phyloP scores from a whole-genome alignment of 2,888 invertebrate species.

The Smittia aterrima region DNA sequence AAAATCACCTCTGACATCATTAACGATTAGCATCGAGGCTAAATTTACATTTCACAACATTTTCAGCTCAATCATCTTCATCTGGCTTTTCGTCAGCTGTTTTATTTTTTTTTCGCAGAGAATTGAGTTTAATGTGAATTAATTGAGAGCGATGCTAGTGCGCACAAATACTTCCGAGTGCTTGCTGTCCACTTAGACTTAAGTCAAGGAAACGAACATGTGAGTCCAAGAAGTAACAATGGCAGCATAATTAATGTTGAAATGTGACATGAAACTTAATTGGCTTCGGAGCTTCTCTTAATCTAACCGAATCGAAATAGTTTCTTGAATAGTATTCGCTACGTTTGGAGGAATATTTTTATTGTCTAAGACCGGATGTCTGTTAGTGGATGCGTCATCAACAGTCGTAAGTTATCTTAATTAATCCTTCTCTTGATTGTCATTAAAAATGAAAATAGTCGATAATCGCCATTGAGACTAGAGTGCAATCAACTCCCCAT shows the following conservation, averaged over 20 bases:
- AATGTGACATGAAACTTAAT: not conserved
- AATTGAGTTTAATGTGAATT: not conserved
- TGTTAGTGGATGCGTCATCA: not conserved
- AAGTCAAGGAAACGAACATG: no score
- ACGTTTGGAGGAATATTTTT: not conserved
- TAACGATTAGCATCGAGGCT: not conserved
- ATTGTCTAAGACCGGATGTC: not conserved
- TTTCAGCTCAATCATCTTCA: not conserved
- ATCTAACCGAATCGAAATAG: not conserved
- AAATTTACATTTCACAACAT: not conserved
- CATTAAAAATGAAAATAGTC: not conserved
- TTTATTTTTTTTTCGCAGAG: not conserved
- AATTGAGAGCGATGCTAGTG: not conserved
- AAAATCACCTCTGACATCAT: no score
- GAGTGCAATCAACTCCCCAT: not conserved
- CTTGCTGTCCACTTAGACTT: no score
- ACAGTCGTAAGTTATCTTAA: not conserved
- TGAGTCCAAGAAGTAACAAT: no score
- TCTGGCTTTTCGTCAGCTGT: not conserved
- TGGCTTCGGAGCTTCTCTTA: not conserved
- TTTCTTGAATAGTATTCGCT: not conserved
- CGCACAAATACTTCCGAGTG: no score
- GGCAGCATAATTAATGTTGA: slow-evolving; percentile 1
- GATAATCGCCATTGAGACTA: not conserved
- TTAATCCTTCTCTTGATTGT: not conserved